Percentiles rank a stretch among this genome's conserved stretches.
Evolutionary conservation across 2,797 vertebrate species (phyloP).

Genomic region (Sphenodon punctatus): DNA sequence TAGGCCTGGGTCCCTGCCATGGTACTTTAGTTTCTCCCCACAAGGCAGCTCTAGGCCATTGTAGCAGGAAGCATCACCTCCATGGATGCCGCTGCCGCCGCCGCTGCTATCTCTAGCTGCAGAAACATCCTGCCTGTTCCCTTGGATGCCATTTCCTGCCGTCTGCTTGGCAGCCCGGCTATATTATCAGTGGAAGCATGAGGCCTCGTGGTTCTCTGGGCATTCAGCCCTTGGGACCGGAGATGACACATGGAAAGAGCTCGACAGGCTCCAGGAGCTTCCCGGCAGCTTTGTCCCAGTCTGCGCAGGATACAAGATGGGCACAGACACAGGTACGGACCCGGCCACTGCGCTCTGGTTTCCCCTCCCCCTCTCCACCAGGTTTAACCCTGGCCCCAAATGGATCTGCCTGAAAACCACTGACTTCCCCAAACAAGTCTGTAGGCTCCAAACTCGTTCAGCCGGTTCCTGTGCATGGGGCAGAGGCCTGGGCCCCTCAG

Average conservation of each 20-base stretch:
- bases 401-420: not conserved
- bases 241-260: not conserved
- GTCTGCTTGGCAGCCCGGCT: not conserved
- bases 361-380: too few relatives aligned
- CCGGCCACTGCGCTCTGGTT: too few relatives aligned
- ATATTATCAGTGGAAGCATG: constrained; percentile 31
- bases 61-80: too few relatives aligned
- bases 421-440: accelerated
- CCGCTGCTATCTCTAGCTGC: constrained; percentile 10
- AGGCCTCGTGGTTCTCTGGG: accelerated
- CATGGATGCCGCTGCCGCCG: too few relatives aligned
- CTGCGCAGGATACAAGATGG: too few relatives aligned
- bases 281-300: too few relatives aligned
- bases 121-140: not conserved
- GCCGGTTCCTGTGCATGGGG: not conserved
- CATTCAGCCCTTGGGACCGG: not conserved
- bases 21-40: too few relatives aligned
- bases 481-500: too few relatives aligned
- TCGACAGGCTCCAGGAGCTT: not conserved
- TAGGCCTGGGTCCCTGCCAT: too few relatives aligned
- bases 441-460: accelerated
- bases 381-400: not conserved
- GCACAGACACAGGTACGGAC: not conserved
- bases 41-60: too few relatives aligned
- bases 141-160: constrained; percentile 35